Base-by-base conservation (phyloP, 2,888 invertebrate genomes). In the Temnothorax unifasciatus region DNA sequence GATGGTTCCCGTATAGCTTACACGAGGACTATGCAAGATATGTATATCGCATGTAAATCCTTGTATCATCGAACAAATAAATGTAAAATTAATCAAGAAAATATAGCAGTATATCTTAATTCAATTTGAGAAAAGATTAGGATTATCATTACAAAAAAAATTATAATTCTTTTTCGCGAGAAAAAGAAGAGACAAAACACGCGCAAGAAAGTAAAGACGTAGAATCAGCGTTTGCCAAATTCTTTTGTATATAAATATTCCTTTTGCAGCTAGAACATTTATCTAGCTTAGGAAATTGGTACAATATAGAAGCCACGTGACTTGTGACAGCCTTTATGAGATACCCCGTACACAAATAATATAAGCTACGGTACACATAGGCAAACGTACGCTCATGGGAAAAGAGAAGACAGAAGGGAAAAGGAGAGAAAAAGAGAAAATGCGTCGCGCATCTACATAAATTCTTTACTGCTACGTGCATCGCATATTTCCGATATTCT, bases 401-500 rank as follows among this genome's bases (percentile, higher is more conserved):
- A 74, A 85, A 75, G 50, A 25, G 79, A 47, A 63, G 44, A 50
- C 69, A 52, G 61, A 29, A 9, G n/a, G 29, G 18, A 59, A 41
- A 21, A 61, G 66, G 34, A 59, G 21, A 29, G 47, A 50, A 54
- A 59, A 52, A 79, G 73, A 71, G 73, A 52, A 66, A 68, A 82
- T 63, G 38, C 75, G 82, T 63, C 82, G 79, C 41, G 82, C 75
- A 82, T 82, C 64, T 64, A 77, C 82, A 82, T 82, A 77, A 77
- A 82, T 77, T 82, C 82, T 74, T 77, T 77, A 82, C 79, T 74
- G 74, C 74, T 81, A 81, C 79, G 79, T 81, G 79, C 79, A 81
- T 81, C 74, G 79, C 79, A 81, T 81, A 81, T 81, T 81, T 81
- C 79, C 79, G 79, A 81, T 81, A 81, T 81, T 74, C 79, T 59